Base-by-base conservation (phyloP, 1,140 invertebrate species). In the Pollicipes pollicipes region DNA sequence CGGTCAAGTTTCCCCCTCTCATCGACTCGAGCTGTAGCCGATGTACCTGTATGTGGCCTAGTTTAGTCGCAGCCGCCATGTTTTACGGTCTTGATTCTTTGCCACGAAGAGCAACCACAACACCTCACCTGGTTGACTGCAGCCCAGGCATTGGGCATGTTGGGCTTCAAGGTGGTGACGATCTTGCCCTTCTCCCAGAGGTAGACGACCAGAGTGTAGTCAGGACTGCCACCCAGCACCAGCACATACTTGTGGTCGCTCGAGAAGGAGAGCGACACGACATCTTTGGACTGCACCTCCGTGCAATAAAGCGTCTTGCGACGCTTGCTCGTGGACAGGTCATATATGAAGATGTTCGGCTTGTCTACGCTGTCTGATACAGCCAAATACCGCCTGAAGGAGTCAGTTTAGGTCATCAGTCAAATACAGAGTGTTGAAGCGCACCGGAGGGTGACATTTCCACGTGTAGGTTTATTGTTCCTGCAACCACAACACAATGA, bases 151-250 rank as follows among this genome's bases (percentile, higher is more conserved):
- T 58, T 58, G 45, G 45, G 45, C 45, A 70, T 66, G 74, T 86
- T 83, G 66, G 88, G 83, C 78, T 88, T 89, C 1, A 85, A 83
- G 69, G 84, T 84, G 69, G 87, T 89, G 75, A 91, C 87, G 0
- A 93, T 82, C 79, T 90, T 90, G 1, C 87, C 87, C 78, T 88
- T 91, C 75, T 93, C 90, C 86, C 89, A 90, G 76, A 88, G 88
- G 79, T 89, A 95, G 77, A 86, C 88, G 69, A 90, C 83, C 77
- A 93, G 83, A 30, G 83, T 86, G 83, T 87, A 92, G 76, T 93
- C 90, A 0, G 89, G 88, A 73, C 87, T 85, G 21, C 88, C 88
- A 0, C 88, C 88, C 32, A 93, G 85, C 0, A 87, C 88, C 30
- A 88, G 85, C 24, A 95, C 78, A 77, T 88, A 87, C 78, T 88